Base-by-base conservation (phyloP, 2,797 vertebrate genomes). In the Characodon lateralis region DNA sequence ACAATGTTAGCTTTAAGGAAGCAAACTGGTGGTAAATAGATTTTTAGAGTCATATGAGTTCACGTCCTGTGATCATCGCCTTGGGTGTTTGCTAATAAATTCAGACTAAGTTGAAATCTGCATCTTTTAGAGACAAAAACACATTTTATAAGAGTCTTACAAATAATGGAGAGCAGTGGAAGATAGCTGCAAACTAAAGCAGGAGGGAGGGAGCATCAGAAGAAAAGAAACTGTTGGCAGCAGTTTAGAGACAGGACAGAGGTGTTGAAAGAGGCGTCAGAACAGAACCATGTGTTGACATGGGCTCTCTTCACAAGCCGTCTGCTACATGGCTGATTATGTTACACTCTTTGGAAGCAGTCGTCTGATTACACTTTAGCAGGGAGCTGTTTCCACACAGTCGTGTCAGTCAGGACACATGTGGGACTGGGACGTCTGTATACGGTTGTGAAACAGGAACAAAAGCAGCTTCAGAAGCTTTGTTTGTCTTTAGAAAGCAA, bases 311-410 rank as follows among this genome's bases (percentile, higher is more conserved):
- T 75, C 81, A 74, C 83, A 78, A 84, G 73, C 81, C 18, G 63
- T 77, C 81, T 87, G 85, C 77, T 81, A 71, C 80, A n/a, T 2
- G 66, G 78, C 77, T 74, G 82, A 82, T 70, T 28, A 63, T 74
- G 85, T 84, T 74, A 73, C 73, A 77, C 75, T n/a, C 78, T 73
- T 81, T 48, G 50, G 72, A 69, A 78, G 76, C 65, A 85, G 77
- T 83, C 83, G 74, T 86, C 77, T 46, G 26, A 73, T 59, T 76
- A 68, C 81, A 56, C 73, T 70, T 56, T 76, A 58, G 73, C 10
- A 9, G 0, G 43, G 58, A 83, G 80, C 71, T 55, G 76, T 71
- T 83, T 55, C 53, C 83, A 71, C 78, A 74, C 75, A 8, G 39
- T 1, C 5, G 2, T 74, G 71, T 71, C 72, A 58, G 71, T 74